Evolutionary conservation across 2,113 vertebrate genomes (phyloP).

Genomic region (Clupea harengus): DNA sequence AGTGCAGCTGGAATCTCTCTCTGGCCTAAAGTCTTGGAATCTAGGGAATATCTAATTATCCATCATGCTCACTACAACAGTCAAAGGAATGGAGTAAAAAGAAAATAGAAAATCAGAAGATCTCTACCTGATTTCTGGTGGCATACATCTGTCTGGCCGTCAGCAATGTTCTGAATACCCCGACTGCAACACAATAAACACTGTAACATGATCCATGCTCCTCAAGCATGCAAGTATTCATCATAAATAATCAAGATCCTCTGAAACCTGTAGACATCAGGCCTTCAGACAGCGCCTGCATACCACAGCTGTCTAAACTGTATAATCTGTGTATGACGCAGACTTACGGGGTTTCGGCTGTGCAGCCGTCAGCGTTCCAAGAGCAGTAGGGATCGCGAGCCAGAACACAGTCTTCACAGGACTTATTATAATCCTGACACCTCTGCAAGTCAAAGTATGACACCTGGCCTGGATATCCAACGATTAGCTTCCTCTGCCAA

Average conservation of each 20-base stretch:
- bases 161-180: constrained; percentile 63
- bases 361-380: constrained; percentile 63
- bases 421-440: constrained; percentile 62
- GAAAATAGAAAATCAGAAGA: background rate
- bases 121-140: constrained; percentile 11
- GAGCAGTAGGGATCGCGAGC: constrained; percentile 72
- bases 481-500: constrained; percentile 65
- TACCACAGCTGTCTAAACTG: background rate
- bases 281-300: background rate
- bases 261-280: background rate
- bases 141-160: constrained; percentile 58
- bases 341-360: constrained; percentile 55
- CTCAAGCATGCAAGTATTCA: background rate
- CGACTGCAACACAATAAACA: constrained; percentile 53
- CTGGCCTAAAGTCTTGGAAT: background rate
- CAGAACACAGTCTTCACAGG: constrained; percentile 69
- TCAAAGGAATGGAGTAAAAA: background rate
- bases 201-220: background rate
- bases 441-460: constrained; percentile 61
- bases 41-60: background rate
- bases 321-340: background rate
- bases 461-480: constrained; percentile 65
- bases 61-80: background rate
- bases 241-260: background rate
- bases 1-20: background rate